A percentile compares a stretch with the other conserved stretches of the same genome.
Conservation (phyloP, 2,797 vertebrate species). For the Gadopsis bispinosus region DNA sequence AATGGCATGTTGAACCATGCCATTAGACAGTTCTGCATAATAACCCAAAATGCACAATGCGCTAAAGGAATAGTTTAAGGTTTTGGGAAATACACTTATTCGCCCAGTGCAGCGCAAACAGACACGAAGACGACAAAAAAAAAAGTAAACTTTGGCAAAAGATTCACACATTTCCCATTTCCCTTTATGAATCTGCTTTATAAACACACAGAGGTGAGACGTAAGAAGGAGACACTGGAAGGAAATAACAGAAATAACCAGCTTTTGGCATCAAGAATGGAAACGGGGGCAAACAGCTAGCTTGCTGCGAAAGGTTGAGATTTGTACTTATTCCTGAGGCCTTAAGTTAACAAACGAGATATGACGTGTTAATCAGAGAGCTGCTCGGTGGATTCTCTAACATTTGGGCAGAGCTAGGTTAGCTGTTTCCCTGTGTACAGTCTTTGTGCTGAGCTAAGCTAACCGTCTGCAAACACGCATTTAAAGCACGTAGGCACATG, state of each 20-base stretch:
- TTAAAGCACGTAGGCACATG: neutral
- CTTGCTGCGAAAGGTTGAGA: neutral
- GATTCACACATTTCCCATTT: neutral
- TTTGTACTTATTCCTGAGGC: neutral
- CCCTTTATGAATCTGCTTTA: neutral
- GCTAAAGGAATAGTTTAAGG: neutral
- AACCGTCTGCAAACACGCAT: neutral
- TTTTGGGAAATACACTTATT: neutral
- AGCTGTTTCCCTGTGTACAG: neutral
- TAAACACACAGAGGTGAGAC: neutral
- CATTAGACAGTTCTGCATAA: neutral
- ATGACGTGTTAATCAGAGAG: neutral
- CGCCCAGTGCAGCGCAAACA: neutral
- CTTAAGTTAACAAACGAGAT: neutral
- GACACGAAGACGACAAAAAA: no score
- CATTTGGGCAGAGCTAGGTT: neutral
- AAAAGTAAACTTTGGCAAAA: neutral
- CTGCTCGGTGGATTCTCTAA: neutral
- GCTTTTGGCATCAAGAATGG: neutral
- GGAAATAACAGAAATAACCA: neutral
- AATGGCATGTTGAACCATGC: neutral
- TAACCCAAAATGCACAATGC: neutral
- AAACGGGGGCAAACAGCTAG: neutral
- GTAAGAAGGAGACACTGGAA: neutral
- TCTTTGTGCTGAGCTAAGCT: constrained; percentile 12